These are phyloP conservation scores for Paelopatides confundens DNA, from an alignment of 53 echinoderm and acorn worm species.

Conservation along the genomic window DNA sequence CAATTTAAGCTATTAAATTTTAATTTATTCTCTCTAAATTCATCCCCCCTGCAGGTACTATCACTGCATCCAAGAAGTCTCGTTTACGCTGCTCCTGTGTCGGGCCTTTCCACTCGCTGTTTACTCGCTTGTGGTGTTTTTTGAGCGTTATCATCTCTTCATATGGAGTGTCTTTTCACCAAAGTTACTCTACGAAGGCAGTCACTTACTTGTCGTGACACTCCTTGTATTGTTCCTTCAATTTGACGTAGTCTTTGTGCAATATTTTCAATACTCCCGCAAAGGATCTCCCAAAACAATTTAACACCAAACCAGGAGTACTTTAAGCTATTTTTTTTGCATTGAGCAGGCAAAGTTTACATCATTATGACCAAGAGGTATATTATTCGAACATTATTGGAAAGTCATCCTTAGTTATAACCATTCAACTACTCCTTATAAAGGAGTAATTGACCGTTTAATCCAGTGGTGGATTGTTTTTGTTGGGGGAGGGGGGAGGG, in stretches of 20 bases:
- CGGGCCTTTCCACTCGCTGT: constrained; percentile 84
- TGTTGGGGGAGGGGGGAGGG: too few species aligned
- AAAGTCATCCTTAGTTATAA: too few species aligned
- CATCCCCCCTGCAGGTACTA: constrained; percentile 51
- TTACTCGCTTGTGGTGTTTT: constrained; percentile 79
- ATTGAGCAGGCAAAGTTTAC: too few species aligned
- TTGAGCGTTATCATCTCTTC: constrained; percentile 94
- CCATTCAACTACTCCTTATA: too few species aligned
- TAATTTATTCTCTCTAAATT: background rate
- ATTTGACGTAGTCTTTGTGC: constrained; percentile 26
- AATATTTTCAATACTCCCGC: constrained; percentile 25
- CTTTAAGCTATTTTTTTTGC: too few species aligned
- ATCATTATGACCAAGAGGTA: too few species aligned
- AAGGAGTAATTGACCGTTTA: too few species aligned
- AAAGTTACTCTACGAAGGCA: constrained; percentile 85
- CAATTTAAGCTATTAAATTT: too few species aligned
- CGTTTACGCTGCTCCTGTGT: constrained; percentile 68
- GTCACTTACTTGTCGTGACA: constrained; percentile 49
- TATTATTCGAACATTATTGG: too few species aligned
- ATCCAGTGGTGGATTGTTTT: too few species aligned
- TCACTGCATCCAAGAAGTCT: constrained; percentile 68
- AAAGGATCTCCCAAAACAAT: constrained; percentile 51
- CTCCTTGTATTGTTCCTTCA: constrained; percentile 37
- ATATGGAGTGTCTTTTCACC: constrained; percentile 99
- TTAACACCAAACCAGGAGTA: background rate